Evolutionary conservation across 2,113 vertebrate species (phyloP).

Genomic region (Diadophis punctatus): DNA sequence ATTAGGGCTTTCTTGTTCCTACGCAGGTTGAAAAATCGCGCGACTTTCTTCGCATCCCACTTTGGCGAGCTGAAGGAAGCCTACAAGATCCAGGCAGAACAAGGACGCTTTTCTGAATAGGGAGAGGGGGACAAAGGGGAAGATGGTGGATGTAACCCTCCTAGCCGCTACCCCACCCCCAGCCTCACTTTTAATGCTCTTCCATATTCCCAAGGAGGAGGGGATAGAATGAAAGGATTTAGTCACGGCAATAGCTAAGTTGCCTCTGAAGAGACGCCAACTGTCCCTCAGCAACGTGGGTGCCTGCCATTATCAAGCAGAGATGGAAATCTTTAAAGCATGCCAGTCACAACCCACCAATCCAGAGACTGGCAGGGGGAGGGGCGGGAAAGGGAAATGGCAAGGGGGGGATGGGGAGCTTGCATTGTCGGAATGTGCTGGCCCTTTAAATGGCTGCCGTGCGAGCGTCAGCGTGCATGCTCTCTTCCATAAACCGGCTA

Average conservation of each 20-base stretch:
- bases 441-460: slow-evolving; percentile 26
- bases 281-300: background rate
- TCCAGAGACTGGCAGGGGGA: background rate
- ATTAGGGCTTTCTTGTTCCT: background rate
- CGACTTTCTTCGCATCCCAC: background rate
- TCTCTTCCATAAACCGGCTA: background rate
- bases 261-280: slow-evolving; percentile 19
- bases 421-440: slow-evolving; percentile 1
- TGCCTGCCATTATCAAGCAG: slow-evolving; percentile 8
- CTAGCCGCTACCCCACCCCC: background rate
- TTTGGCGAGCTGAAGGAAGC: background rate
- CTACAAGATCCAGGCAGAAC: no score
- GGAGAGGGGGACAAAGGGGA: background rate
- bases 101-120: background rate
- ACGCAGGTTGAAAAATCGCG: background rate
- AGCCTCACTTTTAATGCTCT: background rate
- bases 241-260: background rate
- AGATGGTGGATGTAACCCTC: background rate
- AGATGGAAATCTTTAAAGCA: slow-evolving; percentile 6
- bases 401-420: slow-evolving; percentile 5
- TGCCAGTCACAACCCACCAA: slow-evolving; percentile 16
- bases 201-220: background rate
- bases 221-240: background rate
- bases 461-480: background rate
- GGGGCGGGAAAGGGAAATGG: background rate